Base-by-base conservation (phyloP, 2,113 vertebrate species). In the Saguinus midas region DNA sequence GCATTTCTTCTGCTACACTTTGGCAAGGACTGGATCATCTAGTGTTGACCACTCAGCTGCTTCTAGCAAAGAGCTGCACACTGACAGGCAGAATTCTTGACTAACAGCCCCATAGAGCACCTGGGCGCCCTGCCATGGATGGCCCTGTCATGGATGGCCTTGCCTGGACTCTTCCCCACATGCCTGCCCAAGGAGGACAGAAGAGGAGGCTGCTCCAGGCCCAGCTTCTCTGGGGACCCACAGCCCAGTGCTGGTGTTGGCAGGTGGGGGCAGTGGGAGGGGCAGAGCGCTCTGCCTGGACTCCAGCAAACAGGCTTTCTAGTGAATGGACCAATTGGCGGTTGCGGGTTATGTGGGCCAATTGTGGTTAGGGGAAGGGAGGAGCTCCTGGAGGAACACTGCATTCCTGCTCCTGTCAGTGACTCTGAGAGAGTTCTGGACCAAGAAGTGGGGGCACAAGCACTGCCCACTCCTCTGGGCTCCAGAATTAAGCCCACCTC, bases 311-410 rank as follows among this genome's bases (percentile, higher is more conserved):
- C 35, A 94, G 37, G 58, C 73, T 83, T 95, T 94, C 72, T 55
- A 70, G 61, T 84, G 91, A 96, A 93, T 75, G 68, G 76, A 58
- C 84, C 9, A 5, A 89, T 92, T 80, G 94, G 84, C n/a, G 12
- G 43, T 50, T 90, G 48, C 0, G 0, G 55, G 88, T 37, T 91
- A 16, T 57, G 45, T 70, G 90, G 87, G 85, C 66, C 94, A 91
- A 1, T 2, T 68, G 95, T 90, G 86, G 90, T 96, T 35, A 94
- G 73, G 48, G 57, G 87, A 85, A 95, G 45, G 64, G 43, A 88
- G 64, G 76, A 37, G 20, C 18, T 78, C 78, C 68, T 73, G 12
- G 6, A 40, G 66, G 52, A 85, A 55, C 32, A 21, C 32, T 55
- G 79, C 48, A 61, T 87, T 96, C 92, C 89, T 92, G 79, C 50